Conservation (phyloP, 1,140 invertebrate genomes). For the Drosophila pandora region DNA sequence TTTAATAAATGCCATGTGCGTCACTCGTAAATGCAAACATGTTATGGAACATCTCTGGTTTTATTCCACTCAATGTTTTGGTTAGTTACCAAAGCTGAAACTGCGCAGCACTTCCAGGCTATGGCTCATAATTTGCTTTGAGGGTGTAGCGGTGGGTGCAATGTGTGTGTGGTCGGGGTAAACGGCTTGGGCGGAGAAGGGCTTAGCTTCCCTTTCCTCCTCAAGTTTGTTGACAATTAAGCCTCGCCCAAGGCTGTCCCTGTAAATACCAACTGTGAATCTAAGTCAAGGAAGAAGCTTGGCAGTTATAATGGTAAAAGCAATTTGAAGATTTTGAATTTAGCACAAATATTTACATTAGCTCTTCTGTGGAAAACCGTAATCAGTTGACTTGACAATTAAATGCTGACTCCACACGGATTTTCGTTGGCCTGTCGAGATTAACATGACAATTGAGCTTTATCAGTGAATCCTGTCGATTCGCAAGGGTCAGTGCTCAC, state of each 20-base stretch:
- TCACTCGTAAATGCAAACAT: neutral
- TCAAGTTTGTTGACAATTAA: neutral
- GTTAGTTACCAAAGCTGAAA: neutral
- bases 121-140: neutral
- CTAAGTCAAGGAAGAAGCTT: too few relatives aligned
- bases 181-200: neutral
- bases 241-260: too few relatives aligned
- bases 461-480: constrained; percentile 6
- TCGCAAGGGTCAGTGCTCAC: constrained; percentile 23
- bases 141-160: neutral
- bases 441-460: constrained; percentile 34
- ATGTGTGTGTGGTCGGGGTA: too few relatives aligned
- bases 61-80: neutral
- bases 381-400: constrained; percentile 28
- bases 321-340: neutral
- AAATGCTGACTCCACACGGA: constrained; percentile 29
- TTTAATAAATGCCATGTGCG: neutral
- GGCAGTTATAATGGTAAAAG: too few relatives aligned
- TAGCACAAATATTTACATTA: too few relatives aligned
- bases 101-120: neutral
- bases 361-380: neutral
- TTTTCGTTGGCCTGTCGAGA: constrained; percentile 6
- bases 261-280: too few relatives aligned
- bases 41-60: neutral
- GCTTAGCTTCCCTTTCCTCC: neutral